These are phyloP conservation scores for Globicephala melas DNA, from an alignment of 2,113 vertebrate genomes.

Conservation along the genomic window DNA sequence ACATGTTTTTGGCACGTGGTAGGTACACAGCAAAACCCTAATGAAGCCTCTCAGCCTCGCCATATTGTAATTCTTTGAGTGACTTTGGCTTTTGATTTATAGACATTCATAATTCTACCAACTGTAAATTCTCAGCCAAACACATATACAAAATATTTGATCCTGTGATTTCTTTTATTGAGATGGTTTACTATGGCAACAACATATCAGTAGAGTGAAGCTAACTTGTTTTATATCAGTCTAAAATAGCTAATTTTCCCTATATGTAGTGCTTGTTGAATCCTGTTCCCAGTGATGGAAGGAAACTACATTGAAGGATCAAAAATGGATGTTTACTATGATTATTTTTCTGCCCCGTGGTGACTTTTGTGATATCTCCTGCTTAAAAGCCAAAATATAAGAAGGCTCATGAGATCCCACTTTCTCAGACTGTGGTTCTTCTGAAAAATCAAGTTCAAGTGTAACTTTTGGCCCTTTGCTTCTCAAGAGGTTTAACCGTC, in stretches of 20 bases:
- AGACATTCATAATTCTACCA: background rate
- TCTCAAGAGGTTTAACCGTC: background rate
- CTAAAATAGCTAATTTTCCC: background rate
- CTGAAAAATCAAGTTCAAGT: background rate
- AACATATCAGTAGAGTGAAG: background rate
- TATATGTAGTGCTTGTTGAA: background rate
- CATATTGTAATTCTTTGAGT: background rate
- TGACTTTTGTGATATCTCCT: background rate
- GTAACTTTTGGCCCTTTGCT: background rate
- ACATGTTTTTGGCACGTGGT: background rate
- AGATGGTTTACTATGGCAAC: background rate
- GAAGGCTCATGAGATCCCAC: background rate
- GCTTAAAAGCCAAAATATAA: background rate
- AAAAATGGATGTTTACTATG: background rate
- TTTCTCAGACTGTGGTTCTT: conserved; percentile 7
- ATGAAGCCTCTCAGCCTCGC: background rate
- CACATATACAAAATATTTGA: background rate
- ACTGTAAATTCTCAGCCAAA: background rate
- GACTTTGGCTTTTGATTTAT: background rate
- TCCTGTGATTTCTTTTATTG: background rate
- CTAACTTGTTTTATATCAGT: background rate
- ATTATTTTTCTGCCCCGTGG: background rate
- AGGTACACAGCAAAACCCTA: background rate
- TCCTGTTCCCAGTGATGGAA: background rate
- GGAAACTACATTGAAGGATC: background rate